A percentile compares a stretch with the other conserved stretches of the same genome.
Evolutionary conservation across 2,113 vertebrate genomes (phyloP).

Genomic region (Antechinus flavipes): DNA sequence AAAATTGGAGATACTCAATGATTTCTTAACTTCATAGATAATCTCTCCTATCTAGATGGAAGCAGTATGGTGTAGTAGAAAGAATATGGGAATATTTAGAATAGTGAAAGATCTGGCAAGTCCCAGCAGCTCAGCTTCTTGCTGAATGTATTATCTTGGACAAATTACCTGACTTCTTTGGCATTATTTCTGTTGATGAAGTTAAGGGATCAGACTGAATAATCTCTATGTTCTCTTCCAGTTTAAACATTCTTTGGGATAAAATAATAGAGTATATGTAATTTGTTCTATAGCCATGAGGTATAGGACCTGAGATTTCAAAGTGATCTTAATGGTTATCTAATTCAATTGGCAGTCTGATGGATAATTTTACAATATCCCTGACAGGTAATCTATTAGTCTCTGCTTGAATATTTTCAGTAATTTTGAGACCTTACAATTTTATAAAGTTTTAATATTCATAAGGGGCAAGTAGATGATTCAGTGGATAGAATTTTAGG

Average conservation of each 20-base stretch:
- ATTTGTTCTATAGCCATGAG: not conserved
- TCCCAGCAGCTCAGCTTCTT: not conserved
- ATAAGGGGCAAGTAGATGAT: not conserved
- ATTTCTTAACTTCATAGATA: conserved; percentile 14
- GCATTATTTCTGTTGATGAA: not conserved
- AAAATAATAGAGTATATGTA: not conserved
- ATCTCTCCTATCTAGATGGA: not conserved
- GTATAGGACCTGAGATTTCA: not conserved
- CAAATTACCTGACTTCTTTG: not conserved
- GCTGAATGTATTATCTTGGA: not conserved
- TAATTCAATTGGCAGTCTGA: not conserved
- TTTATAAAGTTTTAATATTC: not conserved
- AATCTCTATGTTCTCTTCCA: not conserved
- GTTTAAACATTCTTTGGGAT: not conserved
- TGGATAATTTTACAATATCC: not conserved
- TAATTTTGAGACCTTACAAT: not conserved
- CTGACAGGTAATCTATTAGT: not conserved
- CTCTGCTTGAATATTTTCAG: not conserved
- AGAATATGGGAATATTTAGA: not conserved
- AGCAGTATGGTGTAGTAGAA: not conserved
- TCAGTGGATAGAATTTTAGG: not conserved
- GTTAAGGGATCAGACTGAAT: not conserved
- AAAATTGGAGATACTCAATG: conserved; percentile 8
- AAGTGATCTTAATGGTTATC: not conserved
- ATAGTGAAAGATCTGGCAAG: not conserved